Evolutionary conservation across 2,113 vertebrate species (phyloP).

Genomic region (Oncorhynchus gorbuscha): DNA sequence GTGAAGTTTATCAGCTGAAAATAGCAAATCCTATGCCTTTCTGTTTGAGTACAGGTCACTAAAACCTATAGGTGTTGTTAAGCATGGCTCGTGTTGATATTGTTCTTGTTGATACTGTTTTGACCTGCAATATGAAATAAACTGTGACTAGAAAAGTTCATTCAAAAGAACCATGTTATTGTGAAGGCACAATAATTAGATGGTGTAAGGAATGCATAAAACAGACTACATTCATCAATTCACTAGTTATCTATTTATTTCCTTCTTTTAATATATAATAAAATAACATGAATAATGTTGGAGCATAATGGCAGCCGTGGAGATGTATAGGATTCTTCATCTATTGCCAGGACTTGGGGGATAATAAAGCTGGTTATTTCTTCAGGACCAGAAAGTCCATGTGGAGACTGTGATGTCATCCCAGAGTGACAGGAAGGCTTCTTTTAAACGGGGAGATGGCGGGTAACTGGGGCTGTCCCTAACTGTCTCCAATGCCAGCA

Average conservation of each 20-base stretch:
- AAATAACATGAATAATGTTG: neutral
- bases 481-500: neutral
- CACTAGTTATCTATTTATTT: neutral
- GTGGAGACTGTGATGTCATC: neutral
- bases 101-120: too few species aligned
- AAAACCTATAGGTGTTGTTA: too few species aligned
- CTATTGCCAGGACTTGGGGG: neutral
- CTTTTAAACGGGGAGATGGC: neutral
- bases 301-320: neutral
- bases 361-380: neutral
- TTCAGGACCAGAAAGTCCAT: neutral
- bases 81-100: too few species aligned
- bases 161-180: too few species aligned
- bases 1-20: too few species aligned
- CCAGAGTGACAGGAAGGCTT: neutral
- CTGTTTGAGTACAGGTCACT: too few species aligned
- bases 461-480: neutral
- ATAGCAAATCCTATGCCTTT: too few species aligned
- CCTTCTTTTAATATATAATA: neutral
- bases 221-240: neutral
- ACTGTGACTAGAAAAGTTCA: neutral
- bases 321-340: neutral
- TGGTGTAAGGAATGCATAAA: too few species aligned
- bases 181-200: too few species aligned
- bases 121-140: too few species aligned